Conservation (phyloP, 2,888 invertebrate genomes). For the Sphaeridia pumilis region DNA sequence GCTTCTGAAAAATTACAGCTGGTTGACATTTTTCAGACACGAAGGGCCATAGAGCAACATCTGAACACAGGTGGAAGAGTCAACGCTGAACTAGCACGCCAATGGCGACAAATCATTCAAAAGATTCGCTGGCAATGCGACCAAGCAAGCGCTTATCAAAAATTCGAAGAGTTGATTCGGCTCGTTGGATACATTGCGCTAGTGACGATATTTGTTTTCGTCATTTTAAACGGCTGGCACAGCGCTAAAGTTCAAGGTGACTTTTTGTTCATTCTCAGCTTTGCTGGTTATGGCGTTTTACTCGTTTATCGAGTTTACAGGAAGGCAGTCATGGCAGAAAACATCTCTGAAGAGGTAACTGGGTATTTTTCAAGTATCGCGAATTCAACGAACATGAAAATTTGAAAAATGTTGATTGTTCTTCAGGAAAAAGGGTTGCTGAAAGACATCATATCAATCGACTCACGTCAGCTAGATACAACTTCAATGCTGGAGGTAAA, state of each 20-base stretch:
- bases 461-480: constrained; percentile 1
- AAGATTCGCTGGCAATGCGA: neutral
- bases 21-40: neutral
- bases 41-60: neutral
- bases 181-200: constrained; percentile 1
- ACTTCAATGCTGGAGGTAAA: neutral
- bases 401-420: too few species aligned
- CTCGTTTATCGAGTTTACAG: neutral
- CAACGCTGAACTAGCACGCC: neutral
- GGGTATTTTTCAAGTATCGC: neutral
- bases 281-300: neutral
- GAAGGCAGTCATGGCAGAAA: constrained; percentile 10
- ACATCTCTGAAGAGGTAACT: constrained; percentile 4
- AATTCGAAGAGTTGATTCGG: constrained; percentile 5
- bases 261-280: constrained; percentile 7
- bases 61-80: neutral
- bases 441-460: constrained; percentile 1
- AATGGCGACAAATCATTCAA: neutral
- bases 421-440: constrained; percentile 1
- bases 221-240: constrained; percentile 10
- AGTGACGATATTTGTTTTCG: constrained; percentile 7
- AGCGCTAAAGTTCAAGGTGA: neutral
- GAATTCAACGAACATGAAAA: neutral
- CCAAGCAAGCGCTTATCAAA: constrained; percentile 6
- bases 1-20: too few species aligned